Percentiles rank a stretch among this genome's conserved stretches.
Evolutionary conservation across 2,113 vertebrate genomes (phyloP).

Genomic region (Apaloderma vittatum): DNA sequence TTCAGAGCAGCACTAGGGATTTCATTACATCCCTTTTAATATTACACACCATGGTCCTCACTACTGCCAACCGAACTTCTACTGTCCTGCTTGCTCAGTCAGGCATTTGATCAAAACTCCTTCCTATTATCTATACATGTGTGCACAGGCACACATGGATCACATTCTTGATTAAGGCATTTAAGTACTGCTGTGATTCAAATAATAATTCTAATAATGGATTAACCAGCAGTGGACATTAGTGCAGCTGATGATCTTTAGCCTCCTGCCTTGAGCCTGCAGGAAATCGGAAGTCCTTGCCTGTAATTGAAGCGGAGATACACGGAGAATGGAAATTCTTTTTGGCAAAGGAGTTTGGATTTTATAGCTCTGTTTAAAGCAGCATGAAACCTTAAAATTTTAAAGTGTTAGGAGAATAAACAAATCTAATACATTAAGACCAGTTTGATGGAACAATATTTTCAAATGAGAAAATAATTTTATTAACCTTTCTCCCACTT

Average conservation of each 20-base stretch:
- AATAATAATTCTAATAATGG: slow-evolving; percentile 31
- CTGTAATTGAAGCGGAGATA: background rate
- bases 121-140: background rate
- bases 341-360: background rate
- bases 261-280: slow-evolving; percentile 49
- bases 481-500: slow-evolving; percentile 8
- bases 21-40: background rate
- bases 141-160: background rate
- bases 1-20: background rate
- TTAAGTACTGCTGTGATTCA: slow-evolving; percentile 14
- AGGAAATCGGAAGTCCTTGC: slow-evolving; percentile 15
- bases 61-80: background rate
- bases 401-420: slow-evolving; percentile 21
- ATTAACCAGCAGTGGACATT: slow-evolving; percentile 39
- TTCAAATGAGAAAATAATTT: slow-evolving; percentile 33
- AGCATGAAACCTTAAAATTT: background rate
- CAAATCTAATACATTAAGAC: background rate
- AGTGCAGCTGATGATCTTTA: slow-evolving; percentile 40
- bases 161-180: slow-evolving; percentile 3
- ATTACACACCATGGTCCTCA: background rate
- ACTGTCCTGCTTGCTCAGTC: background rate
- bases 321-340: background rate
- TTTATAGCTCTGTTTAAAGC: slow-evolving; percentile 25
- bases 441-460: background rate
- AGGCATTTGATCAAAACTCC: background rate